Evolutionary conservation across 2,797 vertebrate genomes (phyloP).

Genomic region (Pseudomugil tenellus): DNA sequence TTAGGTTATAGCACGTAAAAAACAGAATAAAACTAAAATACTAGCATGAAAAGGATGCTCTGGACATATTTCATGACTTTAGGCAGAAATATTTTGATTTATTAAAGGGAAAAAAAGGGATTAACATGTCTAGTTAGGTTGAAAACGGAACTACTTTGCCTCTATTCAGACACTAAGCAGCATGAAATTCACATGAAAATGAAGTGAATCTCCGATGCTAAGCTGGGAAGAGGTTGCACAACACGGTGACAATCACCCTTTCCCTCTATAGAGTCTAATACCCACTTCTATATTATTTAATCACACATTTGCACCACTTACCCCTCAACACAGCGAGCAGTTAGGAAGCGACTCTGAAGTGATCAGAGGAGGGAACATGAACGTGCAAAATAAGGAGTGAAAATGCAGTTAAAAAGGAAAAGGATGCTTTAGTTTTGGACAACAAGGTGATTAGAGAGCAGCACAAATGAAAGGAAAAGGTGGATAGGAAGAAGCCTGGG

Average conservation of each 20-base stretch:
- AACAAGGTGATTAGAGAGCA: constrained; percentile 15
- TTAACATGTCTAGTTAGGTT: constrained; percentile 17
- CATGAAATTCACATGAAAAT: constrained; percentile 15
- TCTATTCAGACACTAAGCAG: constrained; percentile 10
- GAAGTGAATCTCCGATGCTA: constrained; percentile 12
- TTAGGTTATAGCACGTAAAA: not conserved
- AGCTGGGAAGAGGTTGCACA: constrained; percentile 7
- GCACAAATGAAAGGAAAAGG: constrained; percentile 3
- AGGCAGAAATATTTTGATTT: constrained; percentile 30
- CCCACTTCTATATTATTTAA: constrained; percentile 15
- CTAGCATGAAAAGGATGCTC: constrained; percentile 5
- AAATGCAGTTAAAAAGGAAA: constrained; percentile 34
- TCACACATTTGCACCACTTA: constrained; percentile 55
- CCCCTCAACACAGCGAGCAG: constrained; percentile 53
- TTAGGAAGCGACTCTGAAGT: constrained; percentile 59
- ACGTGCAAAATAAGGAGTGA: constrained; percentile 27
- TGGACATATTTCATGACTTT: constrained; percentile 14
- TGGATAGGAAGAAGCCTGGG: constrained; percentile 11
- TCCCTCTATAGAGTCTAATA: constrained; percentile 19
- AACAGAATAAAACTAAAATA: too few relatives aligned
- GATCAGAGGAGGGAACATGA: constrained; percentile 41
- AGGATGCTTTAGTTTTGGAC: not conserved
- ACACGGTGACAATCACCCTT: not conserved
- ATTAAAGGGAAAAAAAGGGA: constrained; percentile 1
- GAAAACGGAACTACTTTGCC: constrained; percentile 18